Evolutionary conservation across 1,140 invertebrate genomes (phyloP).

Genomic region (Alviniconcha marisindica): DNA sequence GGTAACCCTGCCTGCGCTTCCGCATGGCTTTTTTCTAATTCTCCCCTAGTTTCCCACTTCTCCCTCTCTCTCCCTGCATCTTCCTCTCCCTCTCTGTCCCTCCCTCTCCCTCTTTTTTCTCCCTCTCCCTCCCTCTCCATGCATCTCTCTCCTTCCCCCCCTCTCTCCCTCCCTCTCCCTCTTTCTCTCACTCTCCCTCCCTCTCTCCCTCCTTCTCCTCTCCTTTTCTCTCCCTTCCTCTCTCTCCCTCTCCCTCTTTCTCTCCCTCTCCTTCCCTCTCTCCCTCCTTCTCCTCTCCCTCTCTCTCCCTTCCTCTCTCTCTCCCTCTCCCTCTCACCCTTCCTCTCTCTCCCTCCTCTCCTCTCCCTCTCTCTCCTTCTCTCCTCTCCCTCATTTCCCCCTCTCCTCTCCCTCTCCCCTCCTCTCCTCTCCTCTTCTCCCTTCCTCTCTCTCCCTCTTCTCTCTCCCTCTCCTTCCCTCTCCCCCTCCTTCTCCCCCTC

Average conservation of each 20-base stretch:
- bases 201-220: not conserved
- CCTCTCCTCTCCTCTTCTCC: not conserved
- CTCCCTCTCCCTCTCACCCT: not conserved
- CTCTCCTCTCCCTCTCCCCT: not conserved
- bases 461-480: not conserved
- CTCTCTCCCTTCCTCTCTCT: not conserved
- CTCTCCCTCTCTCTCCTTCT: not conserved
- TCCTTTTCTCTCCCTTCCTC: not conserved
- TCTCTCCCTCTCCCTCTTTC: not conserved
- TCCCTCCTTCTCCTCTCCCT: not conserved
- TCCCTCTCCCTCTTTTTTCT: not conserved
- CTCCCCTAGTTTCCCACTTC: too few species aligned
- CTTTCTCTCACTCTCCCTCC: not conserved
- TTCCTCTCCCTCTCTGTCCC: not conserved
- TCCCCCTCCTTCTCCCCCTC: not conserved
- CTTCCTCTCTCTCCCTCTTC: not conserved
- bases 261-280: not conserved
- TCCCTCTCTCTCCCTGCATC: not conserved
- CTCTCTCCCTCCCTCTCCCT: not conserved
- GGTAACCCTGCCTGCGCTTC: conserved; percentile 29
- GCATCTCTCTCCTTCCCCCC: too few species aligned
- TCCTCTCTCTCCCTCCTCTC: not conserved
- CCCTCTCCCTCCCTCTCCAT: not conserved
- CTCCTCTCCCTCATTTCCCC: not conserved
- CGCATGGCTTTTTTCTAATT: conserved; percentile 31